Evolutionary conservation across 1,140 invertebrate genomes (phyloP).

Genomic region (Camponotus vicinus): DNA sequence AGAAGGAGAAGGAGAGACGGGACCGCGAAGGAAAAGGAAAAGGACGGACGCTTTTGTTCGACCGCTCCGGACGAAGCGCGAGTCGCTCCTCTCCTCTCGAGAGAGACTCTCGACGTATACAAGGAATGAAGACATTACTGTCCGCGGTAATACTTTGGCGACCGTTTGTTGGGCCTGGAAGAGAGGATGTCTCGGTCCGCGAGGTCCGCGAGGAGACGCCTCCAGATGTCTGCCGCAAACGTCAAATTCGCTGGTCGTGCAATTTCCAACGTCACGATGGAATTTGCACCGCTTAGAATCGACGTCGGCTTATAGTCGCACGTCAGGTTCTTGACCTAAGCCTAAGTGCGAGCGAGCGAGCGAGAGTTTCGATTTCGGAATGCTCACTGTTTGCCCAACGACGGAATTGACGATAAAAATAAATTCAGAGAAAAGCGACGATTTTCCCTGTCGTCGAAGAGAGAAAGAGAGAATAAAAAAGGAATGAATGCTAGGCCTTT

Average conservation of each 20-base stretch:
- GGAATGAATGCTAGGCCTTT: background rate
- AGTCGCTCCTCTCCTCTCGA: conserved; percentile 62
- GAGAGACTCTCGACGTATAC: conserved; percentile 60
- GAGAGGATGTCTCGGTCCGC: conserved; percentile 6
- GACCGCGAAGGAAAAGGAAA: conserved; percentile 34
- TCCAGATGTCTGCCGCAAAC: background rate
- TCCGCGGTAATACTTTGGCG: conserved; percentile 42
- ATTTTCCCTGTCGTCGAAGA: background rate
- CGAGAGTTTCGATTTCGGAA: conserved; percentile 53
- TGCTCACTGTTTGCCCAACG: conserved; percentile 55
- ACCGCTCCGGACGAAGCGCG: conserved; percentile 67
- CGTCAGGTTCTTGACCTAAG: conserved; percentile 70
- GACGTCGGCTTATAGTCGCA: conserved; percentile 43
- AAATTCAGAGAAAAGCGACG: background rate
- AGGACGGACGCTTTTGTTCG: conserved; percentile 66
- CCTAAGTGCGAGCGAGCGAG: conserved; percentile 21
- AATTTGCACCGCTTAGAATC: conserved; percentile 51
- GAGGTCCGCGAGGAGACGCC: background rate
- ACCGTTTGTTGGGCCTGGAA: conserved; percentile 27
- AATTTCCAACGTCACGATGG: conserved; percentile 48
- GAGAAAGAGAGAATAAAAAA: background rate
- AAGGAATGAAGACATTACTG: conserved; percentile 58
- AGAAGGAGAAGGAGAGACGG: conserved; percentile 48
- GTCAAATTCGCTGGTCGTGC: conserved; percentile 34
- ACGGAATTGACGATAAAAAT: background rate